Base-by-base conservation (phyloP, 37 sponge, comb jelly and placozoan species). In the Oopsacas minuta region DNA sequence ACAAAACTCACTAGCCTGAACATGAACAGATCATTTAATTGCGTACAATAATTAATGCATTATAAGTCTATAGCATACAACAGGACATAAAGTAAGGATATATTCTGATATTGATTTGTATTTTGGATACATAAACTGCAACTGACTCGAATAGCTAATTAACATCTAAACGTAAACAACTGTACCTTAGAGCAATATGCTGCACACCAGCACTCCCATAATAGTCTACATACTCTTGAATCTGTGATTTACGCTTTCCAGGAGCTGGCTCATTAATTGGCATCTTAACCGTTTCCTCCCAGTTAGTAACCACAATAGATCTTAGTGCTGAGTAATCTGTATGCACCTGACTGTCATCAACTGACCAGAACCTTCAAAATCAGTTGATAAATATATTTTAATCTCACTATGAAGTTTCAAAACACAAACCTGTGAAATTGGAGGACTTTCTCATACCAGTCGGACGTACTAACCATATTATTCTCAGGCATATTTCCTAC, bases 231-330 rank as follows among this genome's bases (percentile, higher is more conserved):
- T 91, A 99, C 89, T 99, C 99, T 92, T 97, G 94, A 36, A 99
- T 99, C 87, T 99, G 99, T 86, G 96, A 95, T 91, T 95, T 95
- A 87, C 93, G 91, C 85, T 90, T 90, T 5, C 90, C 99, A 3
- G 91, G 86, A 36, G 99, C 99, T 8, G 99, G 99, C 85, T 98
- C 99, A 51, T 98, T 98, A 88, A 98, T 89, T 12, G 99, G 99
- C 99, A 98, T 98, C 87, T 98, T 98, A 53, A 98, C 92, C 34
- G 96, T 95, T 83, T 95, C 94, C 22, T 98, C 96, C 83, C 87
- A 98, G 86, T 95, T 98, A 38, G 99, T 91, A 23, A 98, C 94
- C 37, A 98, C 99, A 83, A 98, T 91, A 23, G 99, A 98, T 0
- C 94, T 86, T 81, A 98, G 87, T 39, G 94, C 86, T 88, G 96